phyloP scores from a whole-genome alignment of 2,797 vertebrate genomes.

The Anguilla anguilla region DNA sequence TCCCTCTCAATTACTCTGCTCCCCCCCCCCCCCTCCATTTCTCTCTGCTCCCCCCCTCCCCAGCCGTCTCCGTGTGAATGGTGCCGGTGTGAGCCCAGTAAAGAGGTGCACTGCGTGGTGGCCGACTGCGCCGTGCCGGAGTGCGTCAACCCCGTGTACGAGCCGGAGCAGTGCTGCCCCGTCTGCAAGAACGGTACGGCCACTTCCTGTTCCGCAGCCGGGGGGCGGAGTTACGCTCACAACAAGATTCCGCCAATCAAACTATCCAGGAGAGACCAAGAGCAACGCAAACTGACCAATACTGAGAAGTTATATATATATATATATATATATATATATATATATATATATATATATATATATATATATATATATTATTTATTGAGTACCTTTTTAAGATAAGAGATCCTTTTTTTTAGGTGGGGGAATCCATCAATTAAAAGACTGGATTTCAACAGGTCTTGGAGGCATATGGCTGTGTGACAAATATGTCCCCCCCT shows the following conservation, averaged over 20 bases:
- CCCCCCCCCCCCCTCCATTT: neutral
- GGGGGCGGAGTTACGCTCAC: neutral
- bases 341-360: no score
- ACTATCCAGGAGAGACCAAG: neutral
- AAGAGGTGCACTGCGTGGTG: slow-evolving; percentile 99
- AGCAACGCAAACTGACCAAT: neutral
- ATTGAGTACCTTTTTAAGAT: no score
- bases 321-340: no score
- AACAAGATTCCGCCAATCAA: neutral
- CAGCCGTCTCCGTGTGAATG: slow-evolving; percentile 99
- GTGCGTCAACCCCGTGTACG: slow-evolving; percentile 99
- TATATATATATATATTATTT: no score
- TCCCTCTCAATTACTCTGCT: neutral
- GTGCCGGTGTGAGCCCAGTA: slow-evolving; percentile 99
- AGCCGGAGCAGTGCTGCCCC: slow-evolving; percentile 98
- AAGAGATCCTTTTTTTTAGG: no score
- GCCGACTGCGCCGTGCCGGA: slow-evolving; percentile 98
- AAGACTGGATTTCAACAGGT: no score
- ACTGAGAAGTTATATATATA: neutral
- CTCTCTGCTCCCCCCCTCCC: neutral
- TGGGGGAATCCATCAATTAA: no score
- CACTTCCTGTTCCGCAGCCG: neutral
- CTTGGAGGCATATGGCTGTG: no score
- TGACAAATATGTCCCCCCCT: no score
- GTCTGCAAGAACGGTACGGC: slow-evolving; percentile 99